Percentiles rank a stretch among this genome's conserved stretches.
phyloP scores from a whole-genome alignment of 1,140 invertebrate species.

The Saccostrea cuccullata region DNA sequence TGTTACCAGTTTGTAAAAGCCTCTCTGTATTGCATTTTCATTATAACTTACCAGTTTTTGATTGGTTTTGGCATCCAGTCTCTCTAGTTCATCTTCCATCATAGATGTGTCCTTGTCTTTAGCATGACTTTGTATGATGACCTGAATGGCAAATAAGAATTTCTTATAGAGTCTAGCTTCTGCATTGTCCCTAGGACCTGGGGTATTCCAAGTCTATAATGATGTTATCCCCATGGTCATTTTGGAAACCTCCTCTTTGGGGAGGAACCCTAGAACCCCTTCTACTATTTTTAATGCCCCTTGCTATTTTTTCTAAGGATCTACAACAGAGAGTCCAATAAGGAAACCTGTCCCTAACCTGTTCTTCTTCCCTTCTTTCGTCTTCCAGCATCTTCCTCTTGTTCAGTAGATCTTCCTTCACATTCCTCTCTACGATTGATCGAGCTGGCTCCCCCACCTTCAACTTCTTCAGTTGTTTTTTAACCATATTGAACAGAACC shows the following conservation, averaged over 20 bases:
- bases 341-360: slow-evolving; percentile 51
- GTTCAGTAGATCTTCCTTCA: slow-evolving; percentile 64
- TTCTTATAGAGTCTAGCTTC: neutral
- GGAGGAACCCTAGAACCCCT: no score
- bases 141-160: slow-evolving; percentile 4
- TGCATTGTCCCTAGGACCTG: no score
- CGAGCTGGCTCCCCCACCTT: slow-evolving; percentile 38
- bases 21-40: no score
- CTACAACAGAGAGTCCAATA: neutral
- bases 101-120: slow-evolving; percentile 61
- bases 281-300: no score
- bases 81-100: slow-evolving; percentile 67
- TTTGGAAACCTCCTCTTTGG: no score
- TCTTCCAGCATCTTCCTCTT: slow-evolving; percentile 65
- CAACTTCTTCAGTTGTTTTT: slow-evolving; percentile 62
- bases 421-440: slow-evolving; percentile 61
- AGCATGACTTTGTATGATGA: slow-evolving; percentile 30
- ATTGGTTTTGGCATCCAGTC: slow-evolving; percentile 62
- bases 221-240: no score
- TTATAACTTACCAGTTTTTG: slow-evolving; percentile 62
- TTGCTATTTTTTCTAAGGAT: no score
- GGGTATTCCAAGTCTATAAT: no score
- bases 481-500: slow-evolving; percentile 66
- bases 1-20: no score
- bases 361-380: slow-evolving; percentile 69